Evolutionary conservation across 2,113 vertebrate species (phyloP).

Genomic region (Solea solea): DNA sequence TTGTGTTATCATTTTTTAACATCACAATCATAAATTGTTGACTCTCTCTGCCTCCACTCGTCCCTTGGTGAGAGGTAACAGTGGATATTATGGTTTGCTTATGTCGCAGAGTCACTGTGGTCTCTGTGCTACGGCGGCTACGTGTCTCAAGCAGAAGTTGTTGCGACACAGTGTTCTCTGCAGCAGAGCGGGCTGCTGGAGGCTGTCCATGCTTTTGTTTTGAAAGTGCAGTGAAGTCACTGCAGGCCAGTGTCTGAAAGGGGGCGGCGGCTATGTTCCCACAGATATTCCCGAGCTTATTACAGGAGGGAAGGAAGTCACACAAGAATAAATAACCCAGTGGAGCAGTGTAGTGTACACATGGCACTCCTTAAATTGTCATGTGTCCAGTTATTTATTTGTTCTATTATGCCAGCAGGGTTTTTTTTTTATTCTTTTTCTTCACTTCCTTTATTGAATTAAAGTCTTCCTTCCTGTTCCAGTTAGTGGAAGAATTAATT

Average conservation of each 20-base stretch:
- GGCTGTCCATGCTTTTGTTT: constrained; percentile 45
- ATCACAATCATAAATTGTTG: too few species aligned
- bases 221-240: constrained; percentile 21
- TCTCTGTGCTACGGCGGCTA: not conserved
- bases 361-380: not conserved
- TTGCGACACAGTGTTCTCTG: constrained; percentile 40
- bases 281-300: constrained; percentile 22
- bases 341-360: constrained; percentile 4
- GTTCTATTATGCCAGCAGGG: not conserved
- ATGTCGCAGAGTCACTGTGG: not conserved
- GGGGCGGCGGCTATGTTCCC: constrained; percentile 52
- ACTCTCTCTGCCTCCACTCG: not conserved
- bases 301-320: constrained; percentile 56
- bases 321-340: not conserved
- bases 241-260: constrained; percentile 4
- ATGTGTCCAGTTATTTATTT: not conserved
- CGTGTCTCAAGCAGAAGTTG: constrained; percentile 8
- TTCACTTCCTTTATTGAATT: too few species aligned
- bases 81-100: not conserved
- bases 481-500: too few species aligned
- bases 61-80: not conserved
- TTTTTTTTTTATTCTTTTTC: too few species aligned
- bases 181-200: constrained; percentile 3
- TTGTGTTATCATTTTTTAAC: too few species aligned
- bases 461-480: too few species aligned